Conservation (phyloP, 2,113 vertebrate genomes). For the Rhineura floridana region DNA sequence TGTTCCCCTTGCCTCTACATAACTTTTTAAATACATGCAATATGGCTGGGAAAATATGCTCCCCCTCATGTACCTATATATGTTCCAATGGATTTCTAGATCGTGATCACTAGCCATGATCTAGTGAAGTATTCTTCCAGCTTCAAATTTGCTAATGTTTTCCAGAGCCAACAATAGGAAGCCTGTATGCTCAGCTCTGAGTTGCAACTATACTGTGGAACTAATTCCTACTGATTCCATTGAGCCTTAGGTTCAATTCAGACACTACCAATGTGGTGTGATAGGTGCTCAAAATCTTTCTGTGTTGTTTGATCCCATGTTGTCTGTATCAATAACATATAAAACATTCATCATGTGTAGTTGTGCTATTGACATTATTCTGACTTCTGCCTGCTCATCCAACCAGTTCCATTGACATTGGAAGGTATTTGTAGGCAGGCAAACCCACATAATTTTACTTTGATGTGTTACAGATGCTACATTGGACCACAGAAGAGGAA, state of each 20-base stretch:
- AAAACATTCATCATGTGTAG: background rate
- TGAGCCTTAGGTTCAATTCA: background rate
- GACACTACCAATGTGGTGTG: background rate
- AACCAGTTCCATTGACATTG: background rate
- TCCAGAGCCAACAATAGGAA: background rate
- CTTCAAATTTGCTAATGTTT: background rate
- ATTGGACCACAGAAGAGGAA: background rate
- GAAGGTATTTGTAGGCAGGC: background rate
- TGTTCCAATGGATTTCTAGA: background rate
- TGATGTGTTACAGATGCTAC: background rate
- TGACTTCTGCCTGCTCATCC: background rate
- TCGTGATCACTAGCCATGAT: no score
- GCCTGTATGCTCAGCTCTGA: background rate
- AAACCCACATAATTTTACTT: background rate
- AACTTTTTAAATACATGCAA: background rate
- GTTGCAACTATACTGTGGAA: background rate
- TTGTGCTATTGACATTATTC: background rate
- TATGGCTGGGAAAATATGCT: background rate
- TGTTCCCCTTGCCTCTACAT: background rate
- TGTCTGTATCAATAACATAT: background rate
- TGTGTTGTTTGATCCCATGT: no score
- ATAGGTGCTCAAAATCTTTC: background rate
- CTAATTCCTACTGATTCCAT: background rate
- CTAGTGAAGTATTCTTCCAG: no score
- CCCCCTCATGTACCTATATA: no score